A percentile compares a stretch with the other conserved stretches of the same genome.
Conservation (phyloP, 2,113 vertebrate species). For the Lasiurus cinereus region DNA sequence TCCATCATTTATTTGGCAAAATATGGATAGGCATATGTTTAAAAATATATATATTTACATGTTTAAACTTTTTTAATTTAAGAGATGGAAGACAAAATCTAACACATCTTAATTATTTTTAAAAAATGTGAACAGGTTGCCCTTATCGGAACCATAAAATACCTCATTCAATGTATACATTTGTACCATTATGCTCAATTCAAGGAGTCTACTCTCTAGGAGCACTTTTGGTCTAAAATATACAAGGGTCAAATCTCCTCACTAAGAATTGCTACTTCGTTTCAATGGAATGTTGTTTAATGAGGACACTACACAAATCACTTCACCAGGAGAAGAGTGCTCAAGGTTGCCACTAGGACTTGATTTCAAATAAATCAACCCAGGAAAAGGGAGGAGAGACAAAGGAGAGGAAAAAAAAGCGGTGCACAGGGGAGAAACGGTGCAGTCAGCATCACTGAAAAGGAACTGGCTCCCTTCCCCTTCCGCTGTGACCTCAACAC, state of each 20-base stretch:
- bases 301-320: neutral
- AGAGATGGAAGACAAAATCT: neutral
- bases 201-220: neutral
- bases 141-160: neutral
- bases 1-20: conserved; percentile 28
- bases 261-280: neutral
- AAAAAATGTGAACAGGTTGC: neutral
- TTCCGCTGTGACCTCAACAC: neutral
- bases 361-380: neutral
- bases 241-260: neutral
- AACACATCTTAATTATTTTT: neutral
- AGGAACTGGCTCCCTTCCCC: neutral
- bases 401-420: neutral
- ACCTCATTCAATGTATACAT: neutral
- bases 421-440: neutral
- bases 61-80: neutral
- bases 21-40: neutral
- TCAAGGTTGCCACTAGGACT: neutral
- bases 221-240: neutral
- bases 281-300: neutral
- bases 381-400: neutral
- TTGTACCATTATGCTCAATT: neutral
- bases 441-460: neutral
- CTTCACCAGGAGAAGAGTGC: neutral
- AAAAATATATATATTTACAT: neutral